Evolutionary conservation across 2,797 vertebrate species (phyloP).

Genomic region (Gobionotothen gibberifrons): DNA sequence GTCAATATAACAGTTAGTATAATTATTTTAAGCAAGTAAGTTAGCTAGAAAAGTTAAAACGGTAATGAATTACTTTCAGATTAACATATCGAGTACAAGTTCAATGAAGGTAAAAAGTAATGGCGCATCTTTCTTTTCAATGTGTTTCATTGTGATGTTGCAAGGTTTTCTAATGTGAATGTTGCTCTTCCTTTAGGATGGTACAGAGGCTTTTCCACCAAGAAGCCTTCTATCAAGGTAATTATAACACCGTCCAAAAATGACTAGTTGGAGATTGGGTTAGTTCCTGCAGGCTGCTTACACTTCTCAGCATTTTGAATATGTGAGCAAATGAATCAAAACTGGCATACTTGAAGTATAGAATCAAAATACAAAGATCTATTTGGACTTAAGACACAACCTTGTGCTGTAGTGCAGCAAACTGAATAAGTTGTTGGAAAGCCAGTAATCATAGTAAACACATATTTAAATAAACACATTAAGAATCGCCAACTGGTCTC

Average conservation of each 20-base stretch:
- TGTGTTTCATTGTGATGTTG: neutral
- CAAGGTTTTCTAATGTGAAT: conserved; percentile 28
- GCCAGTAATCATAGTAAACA: neutral
- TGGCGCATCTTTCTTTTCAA: neutral
- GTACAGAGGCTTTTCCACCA: conserved; percentile 96
- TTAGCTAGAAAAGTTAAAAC: neutral
- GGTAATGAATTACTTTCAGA: neutral
- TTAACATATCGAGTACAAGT: neutral
- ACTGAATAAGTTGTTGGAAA: neutral
- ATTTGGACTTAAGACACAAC: neutral
- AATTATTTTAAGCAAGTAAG: too few relatives aligned
- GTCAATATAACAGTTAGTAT: too few relatives aligned
- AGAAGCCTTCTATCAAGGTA: conserved; percentile 96
- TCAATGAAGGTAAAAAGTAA: neutral
- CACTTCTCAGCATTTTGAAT: conserved; percentile 6
- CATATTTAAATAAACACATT: conserved; percentile 11
- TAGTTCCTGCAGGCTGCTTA: conserved; percentile 3
- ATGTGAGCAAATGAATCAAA: neutral
- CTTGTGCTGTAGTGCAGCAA: neutral
- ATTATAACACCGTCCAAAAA: conserved; percentile 42
- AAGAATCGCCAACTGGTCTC: conserved; percentile 12
- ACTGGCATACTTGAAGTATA: too few relatives aligned
- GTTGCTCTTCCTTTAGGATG: conserved; percentile 87
- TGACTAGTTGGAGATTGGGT: conserved; percentile 14
- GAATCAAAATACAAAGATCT: neutral